Base-by-base conservation (phyloP, 2,797 vertebrate species). In the Xenops minutus region DNA sequence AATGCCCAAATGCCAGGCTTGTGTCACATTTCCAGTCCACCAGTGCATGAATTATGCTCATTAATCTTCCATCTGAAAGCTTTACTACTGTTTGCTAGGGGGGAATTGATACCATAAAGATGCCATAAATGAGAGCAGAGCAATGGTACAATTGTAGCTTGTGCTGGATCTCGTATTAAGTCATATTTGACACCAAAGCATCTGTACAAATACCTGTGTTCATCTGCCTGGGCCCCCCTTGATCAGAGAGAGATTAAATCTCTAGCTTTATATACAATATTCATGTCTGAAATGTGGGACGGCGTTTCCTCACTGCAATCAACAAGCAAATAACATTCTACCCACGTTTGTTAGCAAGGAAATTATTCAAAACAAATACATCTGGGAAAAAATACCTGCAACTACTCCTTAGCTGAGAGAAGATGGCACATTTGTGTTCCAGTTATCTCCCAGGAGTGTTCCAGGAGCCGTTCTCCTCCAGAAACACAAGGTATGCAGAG, bases 11-110 rank as follows among this genome's bases (percentile, higher is more conserved):
- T 51, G 55, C 71, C 84, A 93, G 84, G 72, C 83, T 91, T 73
- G 34, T 81, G 85, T 94, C 85, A 91, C 61, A 64, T 91, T 93
- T 87, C 84, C 93, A 97, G 90, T 79, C 89, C 72, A 94, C 71
- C 85, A 68, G 75, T 56, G 75, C 77, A 93, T 24, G 15, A 92
- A 96, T 94, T 88, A 88, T 71, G 74, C 87, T 90, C 78, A 91
- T 96, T 95, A 87, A 97, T 95, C 72, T 96, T 93, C 87, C 32
- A 9, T 67, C 78, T 58, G 68, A 89, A 73, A 88, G 82, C 59
- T 95, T 95, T 78, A 85, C 92, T 79, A 71, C 63, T 37, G 74
- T 88, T 94, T 95, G 85, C 77, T 89, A 73, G 93, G 79, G 95
- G 89, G 92, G 59, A 74, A 82, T 26, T 79, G 85, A 46, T 80